Base-by-base conservation (phyloP, 1,140 invertebrate species). In the Tachypleus tridentatus region DNA sequence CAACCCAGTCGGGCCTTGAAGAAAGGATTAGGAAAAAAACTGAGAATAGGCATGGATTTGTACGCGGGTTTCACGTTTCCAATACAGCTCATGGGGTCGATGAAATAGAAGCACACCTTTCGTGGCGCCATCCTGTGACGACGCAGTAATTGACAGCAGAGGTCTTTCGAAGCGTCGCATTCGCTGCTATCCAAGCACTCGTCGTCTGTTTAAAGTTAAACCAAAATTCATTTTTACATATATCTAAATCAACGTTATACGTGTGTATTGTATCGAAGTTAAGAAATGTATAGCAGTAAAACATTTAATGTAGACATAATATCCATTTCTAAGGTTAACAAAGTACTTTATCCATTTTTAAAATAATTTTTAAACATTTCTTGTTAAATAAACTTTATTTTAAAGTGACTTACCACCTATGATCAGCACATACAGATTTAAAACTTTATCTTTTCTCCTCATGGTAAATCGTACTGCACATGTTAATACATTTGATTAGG, bases 31-130 rank as follows among this genome's bases (percentile, higher is more conserved):
- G 53, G 51, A 48, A 61, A n/a, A 50, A 51, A 64, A 50, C 29
- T 52, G 29, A 29, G 29, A 29, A 29, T 29, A 29, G 29, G 29
- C 10, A 69, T 4, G 5, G 60, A 54, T 47, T 62, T 61, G 50
- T 64, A 60, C 9, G 29, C 86, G 3, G 83, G 84, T 1, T 87
- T 87, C 0, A 91, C 87, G 0, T 86, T 86, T 3, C 90, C 90
- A 68, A 94, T 88, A 80, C 91, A 94, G 47, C 89, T 86, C 8
- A 91, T 79, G 10, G 89, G 87, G 71, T 93, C 90, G 72, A 89
- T 91, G 83, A 92, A 94, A 77, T 93, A 93, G 5, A 86, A 88
- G 77, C 90, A 93, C 67, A 88, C 87, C 82, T 90, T 91, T 75
- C 88, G 82, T 57, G 87, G 84, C 62, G 86, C 84, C 79, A 88